Percentiles rank a stretch among this genome's conserved stretches.
Evolutionary conservation across 2,113 vertebrate genomes (phyloP).

Genomic region (Numida meleagris): DNA sequence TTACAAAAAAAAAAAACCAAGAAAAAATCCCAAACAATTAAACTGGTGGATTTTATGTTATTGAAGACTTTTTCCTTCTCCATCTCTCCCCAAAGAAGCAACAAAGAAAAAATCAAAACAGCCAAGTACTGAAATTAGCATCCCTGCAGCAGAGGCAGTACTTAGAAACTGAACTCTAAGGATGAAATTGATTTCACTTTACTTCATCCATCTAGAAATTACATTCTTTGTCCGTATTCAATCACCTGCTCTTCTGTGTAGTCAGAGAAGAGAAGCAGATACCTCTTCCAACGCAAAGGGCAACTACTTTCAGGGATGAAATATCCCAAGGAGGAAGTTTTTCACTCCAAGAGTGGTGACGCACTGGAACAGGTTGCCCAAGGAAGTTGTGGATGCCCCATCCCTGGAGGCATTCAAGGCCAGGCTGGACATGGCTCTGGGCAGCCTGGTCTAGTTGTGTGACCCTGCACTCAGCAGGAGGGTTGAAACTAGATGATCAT

Average conservation of each 20-base stretch:
- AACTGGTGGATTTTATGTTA: background rate
- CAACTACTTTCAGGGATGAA: rapidly evolving
- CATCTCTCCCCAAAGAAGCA: background rate
- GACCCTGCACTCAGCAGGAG: no score
- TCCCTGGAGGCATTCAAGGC: no score
- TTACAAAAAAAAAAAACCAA: background rate
- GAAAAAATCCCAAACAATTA: background rate
- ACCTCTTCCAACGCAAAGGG: background rate
- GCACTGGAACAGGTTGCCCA: no score
- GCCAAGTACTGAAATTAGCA: background rate
- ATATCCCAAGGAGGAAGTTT: no score
- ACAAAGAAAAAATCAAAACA: no score
- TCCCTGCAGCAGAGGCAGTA: background rate
- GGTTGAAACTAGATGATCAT: no score
- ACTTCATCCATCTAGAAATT: background rate
- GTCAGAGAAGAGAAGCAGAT: background rate
- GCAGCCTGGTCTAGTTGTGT: no score
- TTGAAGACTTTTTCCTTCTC: rapidly evolving
- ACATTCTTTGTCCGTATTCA: background rate
- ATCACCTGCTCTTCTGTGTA: background rate
- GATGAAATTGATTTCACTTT: background rate
- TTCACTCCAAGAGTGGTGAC: no score
- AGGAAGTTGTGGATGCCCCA: no score
- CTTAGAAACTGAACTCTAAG: background rate
- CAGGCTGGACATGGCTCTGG: no score